Conservation (phyloP, 2,797 vertebrate genomes). For the Melanotaenia pygmaea region DNA sequence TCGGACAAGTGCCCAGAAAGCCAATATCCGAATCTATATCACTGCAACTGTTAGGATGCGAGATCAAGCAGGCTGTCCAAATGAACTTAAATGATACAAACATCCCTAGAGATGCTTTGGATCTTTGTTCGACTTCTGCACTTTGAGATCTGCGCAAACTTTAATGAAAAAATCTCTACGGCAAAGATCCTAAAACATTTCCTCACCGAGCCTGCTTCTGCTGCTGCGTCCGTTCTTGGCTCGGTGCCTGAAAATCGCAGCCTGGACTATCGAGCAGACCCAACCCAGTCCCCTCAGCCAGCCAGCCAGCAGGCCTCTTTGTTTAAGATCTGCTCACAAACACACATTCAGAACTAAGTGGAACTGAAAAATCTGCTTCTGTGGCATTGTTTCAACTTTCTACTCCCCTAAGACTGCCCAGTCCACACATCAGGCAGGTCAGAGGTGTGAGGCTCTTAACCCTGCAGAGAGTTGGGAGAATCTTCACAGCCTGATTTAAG, state of each 20-base stretch:
- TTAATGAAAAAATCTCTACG: not conserved
- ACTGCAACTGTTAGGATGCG: not conserved
- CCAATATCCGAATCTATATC: not conserved
- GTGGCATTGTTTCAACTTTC: not conserved
- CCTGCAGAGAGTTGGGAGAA: slow-evolving; percentile 18
- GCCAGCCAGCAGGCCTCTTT: slow-evolving; percentile 29
- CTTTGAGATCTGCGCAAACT: not conserved
- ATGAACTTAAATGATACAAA: not conserved
- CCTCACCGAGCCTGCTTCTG: slow-evolving; percentile 40
- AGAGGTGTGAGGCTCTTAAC: not conserved
- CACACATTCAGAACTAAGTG: slow-evolving; percentile 17
- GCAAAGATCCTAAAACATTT: not conserved
- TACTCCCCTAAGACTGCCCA: not conserved
- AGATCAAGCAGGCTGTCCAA: not conserved
- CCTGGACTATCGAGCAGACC: slow-evolving; percentile 21
- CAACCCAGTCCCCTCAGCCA: slow-evolving; percentile 20
- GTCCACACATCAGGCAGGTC: slow-evolving; percentile 3
- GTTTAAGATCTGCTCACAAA: slow-evolving; percentile 34
- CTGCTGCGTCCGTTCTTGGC: slow-evolving; percentile 23
- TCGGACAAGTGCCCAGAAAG: slow-evolving; percentile 28
- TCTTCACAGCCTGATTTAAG: not conserved
- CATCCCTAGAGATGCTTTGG: not conserved
- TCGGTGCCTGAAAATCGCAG: slow-evolving; percentile 20
- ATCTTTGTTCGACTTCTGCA: not conserved
- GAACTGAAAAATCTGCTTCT: not conserved